Evolutionary conservation across 1,140 invertebrate species (phyloP).

Genomic region (Scaptodrosophila lebanonensis): DNA sequence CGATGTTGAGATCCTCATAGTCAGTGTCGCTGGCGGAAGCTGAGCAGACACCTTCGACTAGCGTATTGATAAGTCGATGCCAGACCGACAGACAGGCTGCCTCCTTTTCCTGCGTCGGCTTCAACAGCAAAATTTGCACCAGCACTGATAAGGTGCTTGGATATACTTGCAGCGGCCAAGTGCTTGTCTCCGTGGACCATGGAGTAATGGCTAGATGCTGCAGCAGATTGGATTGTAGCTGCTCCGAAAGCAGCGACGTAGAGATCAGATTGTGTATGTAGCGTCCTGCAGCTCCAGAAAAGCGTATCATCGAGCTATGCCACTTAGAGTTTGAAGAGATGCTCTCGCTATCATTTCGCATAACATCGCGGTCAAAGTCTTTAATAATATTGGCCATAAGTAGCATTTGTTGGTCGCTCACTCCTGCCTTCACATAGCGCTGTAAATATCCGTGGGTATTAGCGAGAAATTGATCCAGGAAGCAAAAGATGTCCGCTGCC

Average conservation of each 20-base stretch:
- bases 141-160: conserved; percentile 89
- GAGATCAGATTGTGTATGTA: conserved; percentile 84
- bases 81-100: conserved; percentile 92
- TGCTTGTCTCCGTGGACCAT: conserved; percentile 81
- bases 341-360: conserved; percentile 51
- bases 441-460: conserved; percentile 78
- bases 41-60: conserved; percentile 86
- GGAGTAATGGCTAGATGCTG: conserved; percentile 87
- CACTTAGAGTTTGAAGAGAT: conserved; percentile 60
- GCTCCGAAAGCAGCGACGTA: conserved; percentile 82
- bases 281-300: conserved; percentile 71
- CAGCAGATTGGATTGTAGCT: conserved; percentile 85
- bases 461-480: conserved; percentile 72
- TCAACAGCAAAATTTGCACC: conserved; percentile 85
- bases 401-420: conserved; percentile 87
- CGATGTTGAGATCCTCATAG: conserved; percentile 91
- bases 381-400: conserved; percentile 89
- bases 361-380: conserved; percentile 87
- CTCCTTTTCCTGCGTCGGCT: conserved; percentile 91
- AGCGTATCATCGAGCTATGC: conserved; percentile 74
- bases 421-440: conserved; percentile 80
- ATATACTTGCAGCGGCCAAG: conserved; percentile 91
- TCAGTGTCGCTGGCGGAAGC: conserved; percentile 45
- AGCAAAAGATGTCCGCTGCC: conserved; percentile 70
- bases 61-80: conserved; percentile 90